phyloP scores from a whole-genome alignment of 2,113 vertebrate genomes.

The Chionis minor region DNA sequence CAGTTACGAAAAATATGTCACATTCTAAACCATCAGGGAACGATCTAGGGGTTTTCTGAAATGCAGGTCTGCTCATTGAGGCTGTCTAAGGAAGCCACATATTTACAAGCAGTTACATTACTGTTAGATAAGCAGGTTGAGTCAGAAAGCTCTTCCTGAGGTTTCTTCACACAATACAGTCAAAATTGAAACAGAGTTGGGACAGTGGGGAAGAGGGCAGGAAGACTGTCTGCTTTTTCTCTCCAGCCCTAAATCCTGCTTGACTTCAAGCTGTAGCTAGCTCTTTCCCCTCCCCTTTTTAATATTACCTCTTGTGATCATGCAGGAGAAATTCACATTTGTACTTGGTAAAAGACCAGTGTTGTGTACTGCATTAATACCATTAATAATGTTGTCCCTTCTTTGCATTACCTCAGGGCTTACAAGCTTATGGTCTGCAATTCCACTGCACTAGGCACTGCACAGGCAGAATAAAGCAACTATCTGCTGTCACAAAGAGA shows the following conservation, averaged over 20 bases:
- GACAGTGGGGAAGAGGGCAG: neutral
- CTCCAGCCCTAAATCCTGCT: neutral
- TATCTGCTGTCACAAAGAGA: neutral
- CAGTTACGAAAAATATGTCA: neutral
- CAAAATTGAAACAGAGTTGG: neutral
- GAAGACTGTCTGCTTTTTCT: neutral
- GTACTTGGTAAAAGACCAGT: neutral
- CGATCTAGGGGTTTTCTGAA: neutral
- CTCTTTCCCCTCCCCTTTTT: neutral
- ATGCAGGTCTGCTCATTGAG: neutral
- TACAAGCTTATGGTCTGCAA: fast-evolving
- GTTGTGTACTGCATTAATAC: neutral
- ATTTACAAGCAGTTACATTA: neutral
- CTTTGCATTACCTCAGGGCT: neutral
- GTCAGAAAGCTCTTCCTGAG: neutral
- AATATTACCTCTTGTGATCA: neutral
- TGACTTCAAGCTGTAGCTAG: neutral
- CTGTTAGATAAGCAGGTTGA: neutral
- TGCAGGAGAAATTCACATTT: neutral
- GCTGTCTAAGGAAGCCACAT: neutral
- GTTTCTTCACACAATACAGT: neutral
- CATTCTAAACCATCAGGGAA: neutral
- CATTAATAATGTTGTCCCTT: neutral
- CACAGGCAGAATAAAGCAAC: neutral
- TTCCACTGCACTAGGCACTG: neutral